Conservation (phyloP, 2,888 invertebrate genomes). For the Chrysina gloriosa region DNA sequence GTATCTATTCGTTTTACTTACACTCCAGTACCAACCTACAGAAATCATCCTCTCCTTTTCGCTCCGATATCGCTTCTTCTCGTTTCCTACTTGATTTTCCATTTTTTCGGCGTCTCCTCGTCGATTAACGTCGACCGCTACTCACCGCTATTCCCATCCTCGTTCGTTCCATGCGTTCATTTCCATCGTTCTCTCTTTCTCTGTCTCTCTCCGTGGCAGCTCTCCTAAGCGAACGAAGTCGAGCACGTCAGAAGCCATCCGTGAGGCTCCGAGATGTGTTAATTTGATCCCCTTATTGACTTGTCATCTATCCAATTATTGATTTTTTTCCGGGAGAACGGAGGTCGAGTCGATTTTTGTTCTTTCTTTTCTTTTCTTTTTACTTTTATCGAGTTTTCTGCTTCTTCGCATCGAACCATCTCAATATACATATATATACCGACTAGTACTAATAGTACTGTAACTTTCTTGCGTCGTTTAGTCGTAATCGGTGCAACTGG, state of each 20-base stretch:
- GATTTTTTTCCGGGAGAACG: conserved; percentile 39
- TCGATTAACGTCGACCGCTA: conserved; percentile 32
- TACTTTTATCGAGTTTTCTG: not conserved
- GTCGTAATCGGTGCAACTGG: too few species aligned
- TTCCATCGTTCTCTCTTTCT: not conserved
- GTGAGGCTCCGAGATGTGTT: conserved; percentile 34
- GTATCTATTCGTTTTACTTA: too few species aligned
- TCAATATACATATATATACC: too few species aligned
- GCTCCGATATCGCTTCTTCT: too few species aligned
- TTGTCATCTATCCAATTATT: conserved; percentile 43
- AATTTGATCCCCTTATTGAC: conserved; percentile 42
- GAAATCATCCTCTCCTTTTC: too few species aligned
- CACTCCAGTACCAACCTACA: too few species aligned
- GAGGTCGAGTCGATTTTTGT: not conserved
- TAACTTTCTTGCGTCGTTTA: too few species aligned
- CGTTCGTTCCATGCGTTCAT: not conserved
- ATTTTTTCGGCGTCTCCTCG: conserved; percentile 6
- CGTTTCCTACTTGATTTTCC: not conserved
- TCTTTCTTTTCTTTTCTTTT: conserved; percentile 11
- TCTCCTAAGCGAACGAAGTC: not conserved
- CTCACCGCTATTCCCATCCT: conserved; percentile 20
- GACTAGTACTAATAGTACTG: too few species aligned
- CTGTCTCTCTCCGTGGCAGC: not conserved
- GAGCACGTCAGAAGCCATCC: conserved; percentile 33
- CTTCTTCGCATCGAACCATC: too few species aligned